Percentiles rank a stretch among this genome's conserved stretches.
phyloP scores from a whole-genome alignment of 2,113 vertebrate genomes.

The Rhagologus leucostigma region DNA sequence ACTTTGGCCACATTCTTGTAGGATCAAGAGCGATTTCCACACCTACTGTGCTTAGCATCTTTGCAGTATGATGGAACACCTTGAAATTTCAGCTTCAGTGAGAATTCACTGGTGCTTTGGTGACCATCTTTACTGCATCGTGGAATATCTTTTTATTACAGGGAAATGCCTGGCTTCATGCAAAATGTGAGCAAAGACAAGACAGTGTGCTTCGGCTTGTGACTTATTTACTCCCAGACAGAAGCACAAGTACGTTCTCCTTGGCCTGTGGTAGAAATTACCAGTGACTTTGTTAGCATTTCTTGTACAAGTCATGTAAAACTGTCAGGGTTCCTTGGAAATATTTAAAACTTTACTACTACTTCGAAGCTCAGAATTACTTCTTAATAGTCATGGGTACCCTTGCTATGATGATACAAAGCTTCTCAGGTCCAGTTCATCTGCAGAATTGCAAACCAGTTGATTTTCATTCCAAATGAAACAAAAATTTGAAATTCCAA shows the following conservation, averaged over 20 bases:
- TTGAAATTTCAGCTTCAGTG: not conserved
- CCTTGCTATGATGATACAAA: not conserved
- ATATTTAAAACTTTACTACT: not conserved
- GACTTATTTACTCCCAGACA: not conserved
- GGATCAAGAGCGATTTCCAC: not conserved
- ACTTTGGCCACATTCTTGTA: not conserved
- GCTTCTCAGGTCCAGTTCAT: not conserved
- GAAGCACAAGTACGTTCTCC: not conserved
- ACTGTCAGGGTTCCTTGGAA: not conserved
- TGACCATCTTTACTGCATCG: not conserved
- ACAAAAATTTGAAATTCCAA: not conserved
- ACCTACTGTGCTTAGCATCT: not conserved
- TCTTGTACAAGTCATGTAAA: not conserved
- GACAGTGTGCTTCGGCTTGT: not conserved
- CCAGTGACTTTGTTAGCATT: not conserved
- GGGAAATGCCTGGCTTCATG: not conserved
- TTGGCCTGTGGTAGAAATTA: not conserved
- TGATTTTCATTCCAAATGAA: not conserved
- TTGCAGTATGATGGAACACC: not conserved
- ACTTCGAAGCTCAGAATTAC: not conserved
- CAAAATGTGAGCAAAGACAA: not conserved
- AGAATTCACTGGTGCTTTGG: not conserved
- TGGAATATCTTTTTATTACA: not conserved
- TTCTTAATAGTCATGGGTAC: not conserved
- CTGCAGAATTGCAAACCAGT: not conserved